These are phyloP conservation scores for Anhinga rufa DNA, from an alignment of 2,113 vertebrate species.

Conservation along the genomic window DNA sequence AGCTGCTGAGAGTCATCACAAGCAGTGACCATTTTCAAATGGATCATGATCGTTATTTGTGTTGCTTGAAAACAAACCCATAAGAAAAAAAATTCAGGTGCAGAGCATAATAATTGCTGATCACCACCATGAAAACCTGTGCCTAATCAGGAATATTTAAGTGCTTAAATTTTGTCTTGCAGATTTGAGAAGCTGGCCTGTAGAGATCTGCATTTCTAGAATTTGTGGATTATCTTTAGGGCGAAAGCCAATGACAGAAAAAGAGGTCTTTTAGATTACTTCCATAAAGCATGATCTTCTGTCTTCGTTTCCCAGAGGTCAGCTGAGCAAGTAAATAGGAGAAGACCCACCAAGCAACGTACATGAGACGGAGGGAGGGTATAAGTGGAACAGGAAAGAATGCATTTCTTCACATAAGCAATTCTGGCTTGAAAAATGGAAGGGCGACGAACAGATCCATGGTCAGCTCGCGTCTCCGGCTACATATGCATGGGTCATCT, in stretches of 20 bases:
- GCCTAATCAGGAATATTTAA: neutral
- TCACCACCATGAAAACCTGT: rapidly evolving
- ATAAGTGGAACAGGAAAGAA: neutral
- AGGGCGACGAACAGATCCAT: neutral
- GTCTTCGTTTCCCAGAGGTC: neutral
- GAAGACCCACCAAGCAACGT: neutral
- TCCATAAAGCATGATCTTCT: neutral
- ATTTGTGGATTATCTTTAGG: neutral
- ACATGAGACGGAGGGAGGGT: neutral
- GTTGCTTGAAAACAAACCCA: neutral
- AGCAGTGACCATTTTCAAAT: neutral
- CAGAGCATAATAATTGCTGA: neutral
- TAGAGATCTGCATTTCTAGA: neutral
- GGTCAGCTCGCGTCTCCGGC: neutral
- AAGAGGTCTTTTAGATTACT: neutral
- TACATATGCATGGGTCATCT: neutral
- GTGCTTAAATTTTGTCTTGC: neutral
- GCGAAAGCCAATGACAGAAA: neutral
- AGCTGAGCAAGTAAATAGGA: neutral
- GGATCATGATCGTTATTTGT: neutral
- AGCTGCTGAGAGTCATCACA: neutral
- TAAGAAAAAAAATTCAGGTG: neutral
- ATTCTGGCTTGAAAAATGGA: neutral
- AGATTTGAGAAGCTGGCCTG: neutral
- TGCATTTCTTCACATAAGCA: neutral